These are phyloP conservation scores for Umimayanthus chanpuru DNA, from an alignment of 92 coral and sea anemone species.

Conservation along the genomic window DNA sequence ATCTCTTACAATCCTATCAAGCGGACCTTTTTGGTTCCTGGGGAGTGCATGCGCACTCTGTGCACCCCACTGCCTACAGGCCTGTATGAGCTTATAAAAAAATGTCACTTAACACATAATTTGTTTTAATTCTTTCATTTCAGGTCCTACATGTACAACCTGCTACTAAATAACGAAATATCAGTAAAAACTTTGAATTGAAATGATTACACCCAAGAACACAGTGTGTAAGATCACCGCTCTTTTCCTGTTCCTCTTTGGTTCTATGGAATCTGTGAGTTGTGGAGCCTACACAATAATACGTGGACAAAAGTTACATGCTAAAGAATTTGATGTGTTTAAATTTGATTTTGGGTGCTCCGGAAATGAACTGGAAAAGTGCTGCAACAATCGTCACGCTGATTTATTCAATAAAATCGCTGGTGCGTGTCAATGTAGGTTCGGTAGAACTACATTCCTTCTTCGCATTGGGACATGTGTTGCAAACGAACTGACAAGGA, in stretches of 20 bases:
- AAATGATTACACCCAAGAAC: background rate
- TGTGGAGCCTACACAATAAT: background rate
- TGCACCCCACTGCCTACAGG: no score
- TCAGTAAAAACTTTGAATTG: no score
- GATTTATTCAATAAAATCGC: no score
- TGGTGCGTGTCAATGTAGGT: background rate
- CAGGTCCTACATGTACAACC: no score
- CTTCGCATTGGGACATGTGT: background rate
- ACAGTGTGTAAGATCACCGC: background rate
- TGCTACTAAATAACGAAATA: no score
- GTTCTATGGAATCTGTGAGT: background rate
- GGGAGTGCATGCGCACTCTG: no score
- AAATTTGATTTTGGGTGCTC: background rate
- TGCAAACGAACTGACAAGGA: background rate
- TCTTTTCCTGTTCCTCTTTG: background rate
- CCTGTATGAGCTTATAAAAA: no score
- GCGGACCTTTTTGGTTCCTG: no score
- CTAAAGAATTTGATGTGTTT: background rate
- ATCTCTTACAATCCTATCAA: no score
- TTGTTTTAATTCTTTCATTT: no score
- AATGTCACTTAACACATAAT: no score
- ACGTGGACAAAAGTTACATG: background rate
- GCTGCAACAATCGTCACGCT: background rate
- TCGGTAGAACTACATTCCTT: background rate
- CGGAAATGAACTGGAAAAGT: no score